Evolutionary conservation across 2,113 vertebrate genomes (phyloP), one percentile per base, ranked within the genome.

Genomic region (Cyprinodon brontotheroides): DNA sequence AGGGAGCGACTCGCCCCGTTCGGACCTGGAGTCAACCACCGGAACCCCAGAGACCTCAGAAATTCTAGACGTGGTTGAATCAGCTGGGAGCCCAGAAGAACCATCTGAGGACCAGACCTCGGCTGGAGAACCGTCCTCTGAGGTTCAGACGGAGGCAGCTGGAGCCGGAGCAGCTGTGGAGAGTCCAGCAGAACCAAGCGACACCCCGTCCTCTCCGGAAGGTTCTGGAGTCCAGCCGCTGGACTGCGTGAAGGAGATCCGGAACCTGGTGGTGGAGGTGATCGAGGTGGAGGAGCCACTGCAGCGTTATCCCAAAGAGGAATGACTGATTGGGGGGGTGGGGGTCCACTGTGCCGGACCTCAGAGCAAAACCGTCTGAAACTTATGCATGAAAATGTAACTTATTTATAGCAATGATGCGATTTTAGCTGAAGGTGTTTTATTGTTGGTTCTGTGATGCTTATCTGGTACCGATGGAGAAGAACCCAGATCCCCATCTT

Each of bases 221-320:
- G 12, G 39, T 45, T 82, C 77, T 0, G n/a, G 22, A 4, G 38
- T n/a, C 15, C 74, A 0, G 9, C 37, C 91, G 3, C 72, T 39
- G 10, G 93, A 90, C 81, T 88, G 82, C 70, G 38, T 94, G 80
- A 89, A 81, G 80, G 86, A 84, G 75, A 93, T 94, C 83, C 87
- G 91, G 0, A 80, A 93, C 37, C 89, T 94, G 71, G 88, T 93
- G 77, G 68, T 66, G 78, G 93, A 94, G 65, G 92, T 93, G 72
- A 83, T 90, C 5, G 91, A 93, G 72, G 84, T 93, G 77, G 84
- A 90, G 85, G 87, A 93, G 67, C 60, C 88, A 57, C 15, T 90
- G 65, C 73, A 88, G 45, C 85, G 12, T 15, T 87, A 81, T 65
- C 70, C 88, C 11, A 59, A 20, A 3, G 84, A 85, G 0, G 83